These are phyloP conservation scores for Prosapia bicincta DNA, from an alignment of 2,888 invertebrate species.

Conservation along the genomic window DNA sequence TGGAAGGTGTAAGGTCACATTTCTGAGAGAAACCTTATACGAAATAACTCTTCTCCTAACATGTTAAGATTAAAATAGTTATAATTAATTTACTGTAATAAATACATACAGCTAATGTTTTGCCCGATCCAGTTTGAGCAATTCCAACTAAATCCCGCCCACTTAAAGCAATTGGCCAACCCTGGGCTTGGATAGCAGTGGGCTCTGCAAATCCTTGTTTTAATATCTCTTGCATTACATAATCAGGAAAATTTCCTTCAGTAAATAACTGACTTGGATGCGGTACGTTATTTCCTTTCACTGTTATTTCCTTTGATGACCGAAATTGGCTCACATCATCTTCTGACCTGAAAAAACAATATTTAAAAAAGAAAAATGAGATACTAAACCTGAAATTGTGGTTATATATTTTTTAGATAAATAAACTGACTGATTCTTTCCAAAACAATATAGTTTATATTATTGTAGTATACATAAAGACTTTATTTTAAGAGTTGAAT, in stretches of 20 bases:
- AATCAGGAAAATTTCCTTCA: conserved; percentile 87
- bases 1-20: no score
- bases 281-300: conserved; percentile 83
- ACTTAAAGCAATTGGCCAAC: conserved; percentile 92
- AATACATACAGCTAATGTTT: conserved; percentile 68
- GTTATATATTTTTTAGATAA: no score
- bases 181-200: conserved; percentile 92
- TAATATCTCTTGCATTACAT: conserved; percentile 74
- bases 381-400: no score
- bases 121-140: conserved; percentile 89
- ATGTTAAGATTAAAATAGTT: no score
- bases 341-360: conserved; percentile 46
- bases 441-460: no score
- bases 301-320: conserved; percentile 78
- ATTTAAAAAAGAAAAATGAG: neutral
- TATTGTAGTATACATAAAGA: no score
- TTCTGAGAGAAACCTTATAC: no score
- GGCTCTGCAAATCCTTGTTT: conserved; percentile 82
- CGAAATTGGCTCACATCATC: conserved; percentile 75
- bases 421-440: no score
- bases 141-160: conserved; percentile 93
- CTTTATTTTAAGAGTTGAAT: no score
- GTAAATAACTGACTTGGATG: conserved; percentile 86
- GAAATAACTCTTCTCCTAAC: no score
- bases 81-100: no score